Evolutionary conservation across 2,888 invertebrate genomes (phyloP).

Genomic region (Smittia aterrima): DNA sequence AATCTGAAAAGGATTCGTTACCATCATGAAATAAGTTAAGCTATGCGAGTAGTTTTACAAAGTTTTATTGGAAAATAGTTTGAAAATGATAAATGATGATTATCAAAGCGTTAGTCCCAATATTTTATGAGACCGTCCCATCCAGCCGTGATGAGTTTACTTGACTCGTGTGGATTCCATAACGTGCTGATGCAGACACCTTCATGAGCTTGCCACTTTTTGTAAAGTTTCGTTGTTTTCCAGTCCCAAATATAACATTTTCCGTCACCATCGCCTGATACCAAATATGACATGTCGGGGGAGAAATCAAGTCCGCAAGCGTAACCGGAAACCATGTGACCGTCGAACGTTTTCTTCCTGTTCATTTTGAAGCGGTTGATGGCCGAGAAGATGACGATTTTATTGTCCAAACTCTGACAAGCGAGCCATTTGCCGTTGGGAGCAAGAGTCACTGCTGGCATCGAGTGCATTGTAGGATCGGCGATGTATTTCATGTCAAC

Average conservation of each 20-base stretch:
- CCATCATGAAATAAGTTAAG: too few relatives aligned
- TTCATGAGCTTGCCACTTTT: slow-evolving; percentile 99
- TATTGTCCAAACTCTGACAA: slow-evolving; percentile 99
- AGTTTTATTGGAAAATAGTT: too few relatives aligned
- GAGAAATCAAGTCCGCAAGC: slow-evolving; percentile 96
- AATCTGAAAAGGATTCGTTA: too few relatives aligned
- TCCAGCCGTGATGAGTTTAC: slow-evolving; percentile 94
- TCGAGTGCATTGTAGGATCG: slow-evolving; percentile 98
- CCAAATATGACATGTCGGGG: slow-evolving; percentile 97
- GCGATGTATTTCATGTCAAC: slow-evolving; percentile 99
- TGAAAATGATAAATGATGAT: too few relatives aligned
- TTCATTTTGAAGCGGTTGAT: slow-evolving; percentile 97
- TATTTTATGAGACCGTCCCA: slow-evolving; percentile 99
- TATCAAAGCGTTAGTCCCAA: slow-evolving; percentile 96
- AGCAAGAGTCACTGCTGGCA: slow-evolving; percentile 92
- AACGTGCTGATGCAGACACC: slow-evolving; percentile 91
- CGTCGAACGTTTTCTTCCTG: slow-evolving; percentile 94
- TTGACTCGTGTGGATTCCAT: slow-evolving; percentile 99
- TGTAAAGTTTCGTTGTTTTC: slow-evolving; percentile 97
- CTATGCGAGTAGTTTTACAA: too few relatives aligned
- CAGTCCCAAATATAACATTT: slow-evolving; percentile 99
- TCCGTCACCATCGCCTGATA: slow-evolving; percentile 98
- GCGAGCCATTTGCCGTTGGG: slow-evolving; percentile 99
- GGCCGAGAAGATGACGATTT: slow-evolving; percentile 96
- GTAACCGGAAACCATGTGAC: slow-evolving; percentile 99